A percentile compares a stretch with the other conserved stretches of the same genome.
These are phyloP conservation scores for Montipora efflorescens DNA, from an alignment of 64 coral and sea anemone species.

Conservation along the genomic window DNA sequence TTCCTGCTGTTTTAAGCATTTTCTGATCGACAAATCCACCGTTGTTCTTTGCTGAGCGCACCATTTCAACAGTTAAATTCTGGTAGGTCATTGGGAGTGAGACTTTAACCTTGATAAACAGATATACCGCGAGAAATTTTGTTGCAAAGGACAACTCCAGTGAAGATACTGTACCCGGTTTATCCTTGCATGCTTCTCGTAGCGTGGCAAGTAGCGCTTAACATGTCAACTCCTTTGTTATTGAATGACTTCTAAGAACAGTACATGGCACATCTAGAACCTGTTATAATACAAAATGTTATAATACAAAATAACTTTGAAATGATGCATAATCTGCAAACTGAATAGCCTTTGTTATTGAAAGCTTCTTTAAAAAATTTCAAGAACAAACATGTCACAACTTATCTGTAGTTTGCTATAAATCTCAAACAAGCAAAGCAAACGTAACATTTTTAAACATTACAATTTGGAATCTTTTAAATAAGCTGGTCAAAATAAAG, in stretches of 20 bases:
- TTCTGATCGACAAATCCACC: no score
- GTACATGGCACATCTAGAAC: neutral
- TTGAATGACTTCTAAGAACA: neutral
- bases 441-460: neutral
- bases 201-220: no score
- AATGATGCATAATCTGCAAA: neutral
- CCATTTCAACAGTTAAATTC: no score
- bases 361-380: neutral
- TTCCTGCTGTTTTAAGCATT: no score
- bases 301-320: neutral
- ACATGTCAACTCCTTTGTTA: neutral
- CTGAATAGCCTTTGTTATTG: neutral
- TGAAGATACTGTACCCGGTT: no score
- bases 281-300: neutral
- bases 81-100: no score
- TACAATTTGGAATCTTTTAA: no score
- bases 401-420: neutral
- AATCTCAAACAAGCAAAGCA: neutral
- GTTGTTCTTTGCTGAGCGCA: no score
- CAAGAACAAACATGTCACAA: neutral
- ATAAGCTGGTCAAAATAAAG: neutral
- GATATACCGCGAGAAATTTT: no score
- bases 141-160: no score
- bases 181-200: no score
- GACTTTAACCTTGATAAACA: no score